Evolutionary conservation across 2,113 vertebrate genomes (phyloP), one percentile per base, ranked within the genome.

Genomic region (Neotoma lepida): DNA sequence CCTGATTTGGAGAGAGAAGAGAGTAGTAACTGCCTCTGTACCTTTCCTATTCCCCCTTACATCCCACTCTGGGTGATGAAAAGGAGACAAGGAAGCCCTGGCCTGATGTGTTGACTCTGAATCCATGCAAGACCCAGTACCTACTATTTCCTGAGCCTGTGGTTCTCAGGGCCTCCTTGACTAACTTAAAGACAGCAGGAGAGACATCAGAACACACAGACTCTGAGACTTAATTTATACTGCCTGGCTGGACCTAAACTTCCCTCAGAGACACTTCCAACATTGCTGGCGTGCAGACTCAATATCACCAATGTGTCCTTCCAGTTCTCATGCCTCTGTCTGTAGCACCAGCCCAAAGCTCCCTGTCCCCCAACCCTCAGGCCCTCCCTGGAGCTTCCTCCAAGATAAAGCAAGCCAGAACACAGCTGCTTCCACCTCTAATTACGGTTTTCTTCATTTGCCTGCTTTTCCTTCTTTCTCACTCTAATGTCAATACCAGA

Each of bases 401-500:
- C 71, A 39, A 9, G n/a, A 81, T 4, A 39, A 39, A 91, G 44
- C 33, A 41, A 91, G 51, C n/a, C 77, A 44, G 66, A 77, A 39
- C 82, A 70, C 80, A 28, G 51, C 85, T 88, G 51, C 39, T 51
- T 82, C 82, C 0, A 0, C 71, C 61, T 39, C 89, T 90, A 58
- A 91, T 74, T 56, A 89, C 46, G 35, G 26, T 66, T 90, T 82
- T 61, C 76, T 94, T 93, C 94, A 77, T 90, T 61, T 94, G 82
- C 54, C 78, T 74, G 63, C 66, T 73, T 91, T 73, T 58, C 92
- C 81, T 88, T 78, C 70, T 81, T 91, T 78, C 90, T 96, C 22
- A 44, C 54, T 46, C n/a, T 73, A 13, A 88, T 70, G 93, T 92
- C 90, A 92, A 86, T 84, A 95, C 49, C 61, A 78, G 95, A 54